Conservation (phyloP, 2,113 vertebrate species). For the Cathartes aura region DNA sequence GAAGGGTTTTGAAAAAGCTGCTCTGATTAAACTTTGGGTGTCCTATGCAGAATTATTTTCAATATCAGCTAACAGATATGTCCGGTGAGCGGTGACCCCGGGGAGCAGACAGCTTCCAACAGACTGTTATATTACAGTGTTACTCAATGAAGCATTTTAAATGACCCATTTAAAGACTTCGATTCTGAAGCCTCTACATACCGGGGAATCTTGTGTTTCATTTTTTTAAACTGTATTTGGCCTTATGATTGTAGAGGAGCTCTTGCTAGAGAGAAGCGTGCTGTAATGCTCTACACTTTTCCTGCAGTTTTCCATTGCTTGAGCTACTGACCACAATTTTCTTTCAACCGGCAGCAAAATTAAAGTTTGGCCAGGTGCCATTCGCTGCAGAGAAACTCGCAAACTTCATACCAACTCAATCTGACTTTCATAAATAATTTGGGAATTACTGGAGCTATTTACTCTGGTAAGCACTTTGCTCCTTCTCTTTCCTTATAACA, state of each 20-base stretch:
- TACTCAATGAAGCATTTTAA: background rate
- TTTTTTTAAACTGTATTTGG: background rate
- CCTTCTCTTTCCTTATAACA: background rate
- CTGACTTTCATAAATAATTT: background rate
- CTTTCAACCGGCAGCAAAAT: background rate
- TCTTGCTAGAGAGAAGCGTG: background rate
- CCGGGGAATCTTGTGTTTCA: background rate
- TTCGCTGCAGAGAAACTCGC: background rate
- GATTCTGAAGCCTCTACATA: background rate
- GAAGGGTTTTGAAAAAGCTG: background rate
- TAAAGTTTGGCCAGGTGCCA: background rate
- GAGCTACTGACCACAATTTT: background rate
- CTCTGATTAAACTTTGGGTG: background rate
- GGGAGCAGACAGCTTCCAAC: background rate
- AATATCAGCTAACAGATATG: background rate
- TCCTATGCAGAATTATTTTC: background rate
- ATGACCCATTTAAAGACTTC: background rate
- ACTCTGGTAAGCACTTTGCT: background rate
- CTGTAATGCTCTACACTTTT: background rate
- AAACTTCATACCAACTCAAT: background rate
- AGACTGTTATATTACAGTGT: background rate
- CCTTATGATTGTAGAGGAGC: background rate
- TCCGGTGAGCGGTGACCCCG: fast-evolving
- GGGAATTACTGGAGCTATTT: background rate
- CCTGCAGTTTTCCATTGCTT: background rate